phyloP scores from a whole-genome alignment of 2,797 vertebrate genomes.

The Pangasius larnaudii region DNA sequence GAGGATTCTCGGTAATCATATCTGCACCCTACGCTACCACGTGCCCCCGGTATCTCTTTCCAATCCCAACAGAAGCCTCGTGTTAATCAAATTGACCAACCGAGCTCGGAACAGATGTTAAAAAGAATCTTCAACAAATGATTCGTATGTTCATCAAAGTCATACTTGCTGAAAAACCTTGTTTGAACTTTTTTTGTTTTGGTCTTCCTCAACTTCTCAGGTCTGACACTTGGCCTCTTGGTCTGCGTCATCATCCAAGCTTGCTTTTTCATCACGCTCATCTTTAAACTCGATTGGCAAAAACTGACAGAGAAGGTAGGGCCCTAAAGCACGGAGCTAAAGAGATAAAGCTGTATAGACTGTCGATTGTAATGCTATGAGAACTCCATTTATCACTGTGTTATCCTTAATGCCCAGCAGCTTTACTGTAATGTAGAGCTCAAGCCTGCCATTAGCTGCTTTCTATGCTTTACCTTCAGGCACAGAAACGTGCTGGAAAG shows the following conservation, averaged over 20 bases:
- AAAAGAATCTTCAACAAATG: not conserved
- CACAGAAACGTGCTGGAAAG: constrained; percentile 70
- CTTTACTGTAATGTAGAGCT: not conserved
- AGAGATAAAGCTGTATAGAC: not conserved
- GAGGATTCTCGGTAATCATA: constrained; percentile 80
- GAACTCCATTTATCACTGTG: not conserved
- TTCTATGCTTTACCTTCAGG: constrained; percentile 58
- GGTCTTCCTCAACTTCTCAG: constrained; percentile 63
- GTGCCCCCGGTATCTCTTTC: not conserved
- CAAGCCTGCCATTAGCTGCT: not conserved
- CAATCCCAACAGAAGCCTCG: not conserved
- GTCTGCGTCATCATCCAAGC: constrained; percentile 72
- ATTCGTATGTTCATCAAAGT: not conserved
- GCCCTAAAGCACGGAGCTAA: not conserved
- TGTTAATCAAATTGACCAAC: not conserved
- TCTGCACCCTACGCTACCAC: too few species aligned
- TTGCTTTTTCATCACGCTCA: constrained; percentile 76
- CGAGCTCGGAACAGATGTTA: not conserved
- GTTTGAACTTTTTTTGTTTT: not conserved
- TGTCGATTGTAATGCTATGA: not conserved
- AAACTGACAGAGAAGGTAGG: constrained; percentile 83
- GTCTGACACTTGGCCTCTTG: constrained; percentile 85
- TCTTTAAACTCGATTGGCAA: constrained; percentile 85
- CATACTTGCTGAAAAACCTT: not conserved
- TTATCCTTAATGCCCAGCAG: not conserved